A percentile compares a stretch with the other conserved stretches of the same genome.
These are phyloP conservation scores for Hermetia illucens DNA, from an alignment of 1,140 invertebrate species.

Conservation along the genomic window DNA sequence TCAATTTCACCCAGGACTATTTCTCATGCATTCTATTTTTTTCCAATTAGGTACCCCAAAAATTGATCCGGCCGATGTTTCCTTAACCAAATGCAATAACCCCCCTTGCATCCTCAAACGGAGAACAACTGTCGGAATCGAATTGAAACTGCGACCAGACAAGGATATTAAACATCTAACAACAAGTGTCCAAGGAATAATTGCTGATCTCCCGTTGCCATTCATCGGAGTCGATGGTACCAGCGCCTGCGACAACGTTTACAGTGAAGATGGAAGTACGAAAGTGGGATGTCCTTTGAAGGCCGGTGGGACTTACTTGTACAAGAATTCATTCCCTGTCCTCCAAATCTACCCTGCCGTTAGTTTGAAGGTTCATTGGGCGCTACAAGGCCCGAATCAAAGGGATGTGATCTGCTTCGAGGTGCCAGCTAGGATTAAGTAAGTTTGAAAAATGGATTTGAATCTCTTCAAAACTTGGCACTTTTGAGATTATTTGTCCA, in stretches of 20 bases:
- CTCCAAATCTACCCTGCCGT: slow-evolving; percentile 51
- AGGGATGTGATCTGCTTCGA: slow-evolving; percentile 46
- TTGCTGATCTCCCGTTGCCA: slow-evolving; percentile 46
- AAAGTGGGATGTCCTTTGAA: slow-evolving; percentile 49
- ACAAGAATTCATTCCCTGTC: slow-evolving; percentile 52
- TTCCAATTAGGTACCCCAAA: too few relatives aligned
- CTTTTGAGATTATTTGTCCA: too few relatives aligned
- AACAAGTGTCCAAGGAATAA: slow-evolving; percentile 42
- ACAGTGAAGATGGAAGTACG: slow-evolving; percentile 33
- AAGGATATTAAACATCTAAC: slow-evolving; percentile 31
- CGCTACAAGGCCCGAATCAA: slow-evolving; percentile 33
- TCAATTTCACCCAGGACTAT: too few relatives aligned
- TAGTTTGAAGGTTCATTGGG: slow-evolving; percentile 45
- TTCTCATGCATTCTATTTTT: too few relatives aligned
- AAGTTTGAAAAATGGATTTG: too few relatives aligned
- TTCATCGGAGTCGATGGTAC: slow-evolving; percentile 62
- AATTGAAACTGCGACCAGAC: slow-evolving; percentile 40
- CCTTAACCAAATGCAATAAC: too few relatives aligned
- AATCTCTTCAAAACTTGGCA: too few relatives aligned
- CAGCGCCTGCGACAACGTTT: slow-evolving; percentile 49
- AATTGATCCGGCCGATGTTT: too few relatives aligned
- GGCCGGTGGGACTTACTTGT: slow-evolving; percentile 45
- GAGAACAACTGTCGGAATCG: slow-evolving; percentile 36
- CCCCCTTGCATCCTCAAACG: slow-evolving; percentile 51
- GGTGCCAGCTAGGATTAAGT: slow-evolving; percentile 45